Evolutionary conservation across 2,888 invertebrate species (phyloP), one percentile per base, ranked within the genome.

Genomic region (Monoplex corrugatus): DNA sequence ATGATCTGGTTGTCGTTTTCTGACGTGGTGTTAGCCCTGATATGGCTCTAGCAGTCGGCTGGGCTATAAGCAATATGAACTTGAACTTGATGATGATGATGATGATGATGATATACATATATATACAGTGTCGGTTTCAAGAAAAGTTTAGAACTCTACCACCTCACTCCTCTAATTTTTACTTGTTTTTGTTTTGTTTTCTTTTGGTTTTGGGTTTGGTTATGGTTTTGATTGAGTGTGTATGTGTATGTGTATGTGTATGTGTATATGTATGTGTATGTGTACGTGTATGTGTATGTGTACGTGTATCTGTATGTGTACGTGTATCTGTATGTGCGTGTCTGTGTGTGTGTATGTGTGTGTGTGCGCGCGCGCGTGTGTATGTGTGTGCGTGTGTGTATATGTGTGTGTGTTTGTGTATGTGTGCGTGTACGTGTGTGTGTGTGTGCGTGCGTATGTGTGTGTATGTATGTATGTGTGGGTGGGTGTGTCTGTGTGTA

Each of bases 251-350:
- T 82, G n/a, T 82, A 44, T 82, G 82, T 82, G 43, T 82, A 44
- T 82, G 82, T 82, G 6, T 40, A n/a, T 82, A 44, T 82, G 82
- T 82, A n/a, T 82, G 82, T 82, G 82, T 82, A n/a, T 82, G 44
- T 82, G 75, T 78, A 19, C 1, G 38, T 78, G 35, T 78, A 35
- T 10, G 8, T 78, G 38, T 16, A 6, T 57, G 57, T 35, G 78
- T 78, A 6, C n/a, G 35, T 40, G 78, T 23, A 23, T 16, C n/a
- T n/a, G n/a, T n/a, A n/a, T n/a, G n/a, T n/a, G n/a, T n/a, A n/a
- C n/a, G n/a, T n/a, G n/a, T n/a, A 23, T 63, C 16, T 63, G 63
- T 63, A 23, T 63, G 28, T 75, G 75, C 75, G n/a, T 75, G 75
- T n/a, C 10, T 75, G 75, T 28, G n/a, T 75, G 10, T 50, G 50